Conservation (phyloP, 1,140 invertebrate species). For the Parapsyche elsis region DNA sequence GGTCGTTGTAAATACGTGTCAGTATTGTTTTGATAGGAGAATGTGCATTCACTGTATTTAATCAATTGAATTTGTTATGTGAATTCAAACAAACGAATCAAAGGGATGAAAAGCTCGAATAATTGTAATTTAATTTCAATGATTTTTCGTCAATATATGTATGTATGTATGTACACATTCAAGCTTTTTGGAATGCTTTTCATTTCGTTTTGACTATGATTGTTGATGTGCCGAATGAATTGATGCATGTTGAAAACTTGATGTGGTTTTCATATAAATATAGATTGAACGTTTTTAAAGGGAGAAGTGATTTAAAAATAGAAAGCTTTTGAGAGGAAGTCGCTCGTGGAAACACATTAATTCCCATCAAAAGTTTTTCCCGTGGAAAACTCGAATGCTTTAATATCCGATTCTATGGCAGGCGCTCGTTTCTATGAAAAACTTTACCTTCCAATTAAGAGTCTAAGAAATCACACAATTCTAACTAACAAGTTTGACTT, state of each 20-base stretch:
- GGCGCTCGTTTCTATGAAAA: slow-evolving; percentile 28
- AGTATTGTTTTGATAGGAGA: too few relatives aligned
- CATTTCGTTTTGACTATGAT: too few relatives aligned
- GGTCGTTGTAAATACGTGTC: too few relatives aligned
- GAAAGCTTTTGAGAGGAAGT: slow-evolving; percentile 5
- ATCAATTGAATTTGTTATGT: background rate
- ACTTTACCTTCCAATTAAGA: slow-evolving; percentile 31
- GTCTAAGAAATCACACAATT: slow-evolving; percentile 28
- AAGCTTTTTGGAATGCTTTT: background rate
- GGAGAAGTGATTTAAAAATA: background rate
- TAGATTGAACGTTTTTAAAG: too few relatives aligned
- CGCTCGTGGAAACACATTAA: slow-evolving; percentile 23
- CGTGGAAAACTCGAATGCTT: slow-evolving; percentile 20
- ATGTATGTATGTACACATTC: background rate
- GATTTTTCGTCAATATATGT: too few relatives aligned
- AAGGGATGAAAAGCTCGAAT: background rate
- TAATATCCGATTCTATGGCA: slow-evolving; percentile 28
- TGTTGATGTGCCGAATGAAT: too few relatives aligned
- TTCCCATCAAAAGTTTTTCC: slow-evolving; percentile 32
- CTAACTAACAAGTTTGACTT: slow-evolving; percentile 27
- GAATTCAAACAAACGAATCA: background rate
- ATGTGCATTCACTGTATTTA: background rate
- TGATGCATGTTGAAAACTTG: too few relatives aligned
- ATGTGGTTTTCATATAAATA: too few relatives aligned
- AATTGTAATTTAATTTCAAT: background rate